These are phyloP conservation scores for Liodrosophila aerea DNA, from an alignment of 2,888 invertebrate genomes.

Conservation along the genomic window DNA sequence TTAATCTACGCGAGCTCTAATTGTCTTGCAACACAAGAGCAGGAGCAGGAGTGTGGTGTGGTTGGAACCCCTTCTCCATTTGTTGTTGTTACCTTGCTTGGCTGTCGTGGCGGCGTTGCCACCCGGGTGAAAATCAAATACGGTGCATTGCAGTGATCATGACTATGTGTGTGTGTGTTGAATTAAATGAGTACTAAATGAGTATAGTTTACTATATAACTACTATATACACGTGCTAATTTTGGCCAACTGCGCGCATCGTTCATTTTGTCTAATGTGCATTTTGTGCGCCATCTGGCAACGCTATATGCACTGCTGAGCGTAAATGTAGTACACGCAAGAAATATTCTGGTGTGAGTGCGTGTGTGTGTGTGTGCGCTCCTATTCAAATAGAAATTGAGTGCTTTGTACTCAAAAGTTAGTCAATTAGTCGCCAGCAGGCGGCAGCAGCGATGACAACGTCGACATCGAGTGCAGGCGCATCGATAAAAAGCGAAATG, in stretches of 20 bases:
- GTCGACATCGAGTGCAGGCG: slow-evolving; percentile 23
- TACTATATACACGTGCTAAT: slow-evolving; percentile 27
- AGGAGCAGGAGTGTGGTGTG: slow-evolving; percentile 22
- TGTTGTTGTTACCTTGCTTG: slow-evolving; percentile 34
- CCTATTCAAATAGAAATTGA: slow-evolving; percentile 70
- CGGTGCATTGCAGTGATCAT: slow-evolving; percentile 7
- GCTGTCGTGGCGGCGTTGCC: slow-evolving; percentile 38
- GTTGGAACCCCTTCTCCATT: slow-evolving; percentile 7
- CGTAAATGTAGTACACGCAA: slow-evolving; percentile 45
- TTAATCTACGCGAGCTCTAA: background rate
- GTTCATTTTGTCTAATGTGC: slow-evolving; percentile 16
- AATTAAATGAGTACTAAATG: slow-evolving; percentile 17
- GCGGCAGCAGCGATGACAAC: slow-evolving; percentile 49
- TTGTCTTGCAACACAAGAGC: slow-evolving; percentile 13
- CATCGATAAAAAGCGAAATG: slow-evolving; percentile 24
- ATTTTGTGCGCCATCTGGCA: slow-evolving; percentile 38
- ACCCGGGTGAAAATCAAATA: slow-evolving; percentile 15
- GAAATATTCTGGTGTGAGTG: background rate
- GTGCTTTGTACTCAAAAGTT: slow-evolving; percentile 61
- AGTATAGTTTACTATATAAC: slow-evolving; percentile 12
- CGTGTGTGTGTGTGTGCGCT: slow-evolving; percentile 43
- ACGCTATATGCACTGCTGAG: slow-evolving; percentile 38
- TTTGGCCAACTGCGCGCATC: slow-evolving; percentile 20
- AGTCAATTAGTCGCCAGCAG: slow-evolving; percentile 58
- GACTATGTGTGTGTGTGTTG: slow-evolving; percentile 1